These are phyloP conservation scores for Eufriesea mexicana DNA, from an alignment of 1,140 invertebrate genomes.

Conservation along the genomic window DNA sequence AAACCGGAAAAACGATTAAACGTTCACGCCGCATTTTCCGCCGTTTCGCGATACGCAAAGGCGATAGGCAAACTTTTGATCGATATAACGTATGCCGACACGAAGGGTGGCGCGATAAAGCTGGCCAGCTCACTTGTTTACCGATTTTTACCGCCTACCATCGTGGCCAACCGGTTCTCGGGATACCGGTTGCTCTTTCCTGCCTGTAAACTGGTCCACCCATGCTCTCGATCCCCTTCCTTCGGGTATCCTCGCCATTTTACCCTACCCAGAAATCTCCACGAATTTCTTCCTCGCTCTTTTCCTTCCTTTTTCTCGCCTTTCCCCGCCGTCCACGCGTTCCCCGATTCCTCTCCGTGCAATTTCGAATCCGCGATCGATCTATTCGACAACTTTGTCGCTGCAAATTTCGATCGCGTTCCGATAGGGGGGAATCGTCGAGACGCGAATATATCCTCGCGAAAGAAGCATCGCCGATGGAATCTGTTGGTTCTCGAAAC, in stretches of 20 bases:
- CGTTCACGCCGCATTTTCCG: not conserved
- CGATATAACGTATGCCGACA: constrained; percentile 26
- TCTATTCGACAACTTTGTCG: no score
- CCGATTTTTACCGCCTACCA: constrained; percentile 64
- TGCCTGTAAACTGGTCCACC: constrained; percentile 50
- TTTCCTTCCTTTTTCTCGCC: not conserved
- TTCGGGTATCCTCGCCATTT: not conserved
- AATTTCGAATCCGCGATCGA: not conserved
- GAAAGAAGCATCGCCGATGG: no score
- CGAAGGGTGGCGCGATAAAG: constrained; percentile 58
- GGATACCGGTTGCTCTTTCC: constrained; percentile 63
- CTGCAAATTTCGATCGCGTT: no score
- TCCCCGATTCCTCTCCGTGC: no score
- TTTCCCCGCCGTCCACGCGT: not conserved
- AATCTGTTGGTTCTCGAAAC: no score
- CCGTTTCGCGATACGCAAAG: constrained; percentile 4
- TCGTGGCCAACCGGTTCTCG: constrained; percentile 59
- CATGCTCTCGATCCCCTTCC: constrained; percentile 13
- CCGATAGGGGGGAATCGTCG: no score
- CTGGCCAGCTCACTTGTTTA: constrained; percentile 58
- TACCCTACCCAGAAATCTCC: not conserved
- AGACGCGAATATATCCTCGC: no score
- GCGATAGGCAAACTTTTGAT: constrained; percentile 26
- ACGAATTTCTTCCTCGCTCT: not conserved
- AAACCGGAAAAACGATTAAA: no score